These are phyloP conservation scores for Pipistrellus pipistrellus DNA, from an alignment of 2,797 vertebrate species.

Conservation along the genomic window DNA sequence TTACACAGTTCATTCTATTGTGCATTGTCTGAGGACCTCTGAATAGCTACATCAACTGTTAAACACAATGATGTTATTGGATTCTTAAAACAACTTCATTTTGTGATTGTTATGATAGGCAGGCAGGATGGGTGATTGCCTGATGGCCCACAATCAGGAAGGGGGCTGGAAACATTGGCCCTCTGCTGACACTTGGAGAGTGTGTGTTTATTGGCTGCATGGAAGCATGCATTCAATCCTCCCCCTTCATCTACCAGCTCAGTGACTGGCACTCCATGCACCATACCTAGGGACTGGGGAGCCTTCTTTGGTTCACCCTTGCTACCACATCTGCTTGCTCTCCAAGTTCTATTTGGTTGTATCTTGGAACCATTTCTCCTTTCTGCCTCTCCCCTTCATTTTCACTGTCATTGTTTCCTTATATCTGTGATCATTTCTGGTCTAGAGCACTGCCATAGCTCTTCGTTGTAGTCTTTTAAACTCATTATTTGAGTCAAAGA, in stretches of 20 bases:
- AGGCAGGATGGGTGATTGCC: neutral
- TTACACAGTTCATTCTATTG: neutral
- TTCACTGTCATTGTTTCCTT: neutral
- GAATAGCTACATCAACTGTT: neutral
- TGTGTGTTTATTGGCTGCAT: neutral
- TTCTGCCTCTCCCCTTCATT: neutral
- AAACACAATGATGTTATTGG: neutral
- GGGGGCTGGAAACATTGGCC: neutral
- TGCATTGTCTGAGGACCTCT: neutral
- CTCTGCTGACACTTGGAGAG: neutral
- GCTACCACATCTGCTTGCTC: neutral
- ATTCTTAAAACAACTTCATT: slow-evolving; percentile 1
- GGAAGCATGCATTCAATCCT: too few species aligned
- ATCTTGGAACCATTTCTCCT: neutral
- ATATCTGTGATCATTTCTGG: neutral
- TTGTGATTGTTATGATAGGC: neutral
- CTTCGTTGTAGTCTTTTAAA: neutral
- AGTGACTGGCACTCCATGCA: neutral
- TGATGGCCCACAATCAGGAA: neutral
- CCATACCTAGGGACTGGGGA: neutral
- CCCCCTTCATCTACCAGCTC: neutral
- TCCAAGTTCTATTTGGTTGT: neutral
- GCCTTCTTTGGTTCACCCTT: neutral
- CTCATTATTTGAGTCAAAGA: slow-evolving; percentile 10
- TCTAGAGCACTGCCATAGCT: neutral